Evolutionary conservation across 2,113 vertebrate genomes (phyloP), one percentile per base, ranked within the genome.

Genomic region (Anolis sagrei): DNA sequence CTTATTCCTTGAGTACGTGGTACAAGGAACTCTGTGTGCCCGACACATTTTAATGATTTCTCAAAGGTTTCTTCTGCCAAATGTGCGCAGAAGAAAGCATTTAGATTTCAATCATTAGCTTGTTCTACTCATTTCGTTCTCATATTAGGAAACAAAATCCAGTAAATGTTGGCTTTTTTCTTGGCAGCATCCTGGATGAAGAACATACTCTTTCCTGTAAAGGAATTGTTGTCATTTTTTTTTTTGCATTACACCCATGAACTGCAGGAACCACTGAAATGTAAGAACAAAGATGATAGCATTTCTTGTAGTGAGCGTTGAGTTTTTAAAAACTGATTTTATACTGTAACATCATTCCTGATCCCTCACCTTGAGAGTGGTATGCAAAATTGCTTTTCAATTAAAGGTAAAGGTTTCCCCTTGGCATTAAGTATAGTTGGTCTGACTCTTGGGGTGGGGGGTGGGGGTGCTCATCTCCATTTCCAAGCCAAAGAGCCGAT

Each of bases 21-120:
- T 32, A 25, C 54, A 5, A 82, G 34, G 21, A 44, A 78, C n/a
- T 34, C 51, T 54, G 48, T 29, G 34, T 78, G 66, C 68, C 44
- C 70, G 68, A 10, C 18, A 76, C 36, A 84, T 75, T 69, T 39
- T 0, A 78, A 75, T 75, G 68, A 1, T 29, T 91, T 78, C 87
- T 85, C 27, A 89, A 89, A 82, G 11, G 3, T 3, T 11, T 87
- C 81, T 48, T 70, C 11, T 76, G 66, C 68, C 27, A 88, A 5
- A 19, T 23, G 1, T 51, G 64, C 5, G 18, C 29, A 88, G 79
- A 79, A 69, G 76, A 77, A 72, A 77, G 82, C 64, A 76, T 54
- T 7, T 72, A 44, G 75, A 85, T 62, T 3, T 69, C n/a, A 66
- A 72, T 54, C 0, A 21, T 34, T 21, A 70, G 19, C 32, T 64